A percentile compares a stretch with the other conserved stretches of the same genome.
Conservation (phyloP, 2,113 vertebrate species). For the Cercocebus atys region DNA sequence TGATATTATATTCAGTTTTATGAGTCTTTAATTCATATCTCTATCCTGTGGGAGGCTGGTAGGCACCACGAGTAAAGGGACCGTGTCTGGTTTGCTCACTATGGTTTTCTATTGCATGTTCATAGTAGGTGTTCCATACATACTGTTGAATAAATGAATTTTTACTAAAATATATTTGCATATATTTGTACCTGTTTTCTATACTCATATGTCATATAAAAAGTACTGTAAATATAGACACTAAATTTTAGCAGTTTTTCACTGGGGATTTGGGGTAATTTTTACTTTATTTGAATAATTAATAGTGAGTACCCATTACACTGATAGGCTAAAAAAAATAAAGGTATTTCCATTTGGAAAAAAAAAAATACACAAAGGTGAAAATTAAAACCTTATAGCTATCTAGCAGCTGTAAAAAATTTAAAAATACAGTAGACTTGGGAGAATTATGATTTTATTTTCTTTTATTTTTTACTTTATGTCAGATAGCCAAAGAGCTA, state of each 20-base stretch:
- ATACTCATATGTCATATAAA: background rate
- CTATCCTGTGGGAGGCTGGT: background rate
- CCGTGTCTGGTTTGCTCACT: background rate
- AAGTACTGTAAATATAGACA: background rate
- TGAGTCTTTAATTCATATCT: background rate
- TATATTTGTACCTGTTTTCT: background rate
- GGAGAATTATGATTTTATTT: background rate
- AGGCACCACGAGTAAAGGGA: background rate
- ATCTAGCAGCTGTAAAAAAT: background rate
- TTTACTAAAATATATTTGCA: background rate
- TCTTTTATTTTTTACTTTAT: background rate
- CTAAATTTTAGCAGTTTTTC: slow-evolving; percentile 17
- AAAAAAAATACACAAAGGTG: background rate
- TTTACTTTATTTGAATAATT: slow-evolving; percentile 31
- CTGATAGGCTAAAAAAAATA: background rate
- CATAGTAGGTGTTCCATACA: background rate
- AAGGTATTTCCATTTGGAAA: background rate
- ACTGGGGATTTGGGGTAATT: background rate
- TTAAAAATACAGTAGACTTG: background rate
- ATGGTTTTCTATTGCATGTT: background rate
- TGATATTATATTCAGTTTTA: background rate
- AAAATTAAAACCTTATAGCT: background rate
- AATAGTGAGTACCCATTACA: background rate
- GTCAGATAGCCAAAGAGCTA: background rate
- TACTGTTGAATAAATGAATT: background rate